Conservation (phyloP, 2,113 vertebrate genomes). For the Corythaixoides concolor region DNA sequence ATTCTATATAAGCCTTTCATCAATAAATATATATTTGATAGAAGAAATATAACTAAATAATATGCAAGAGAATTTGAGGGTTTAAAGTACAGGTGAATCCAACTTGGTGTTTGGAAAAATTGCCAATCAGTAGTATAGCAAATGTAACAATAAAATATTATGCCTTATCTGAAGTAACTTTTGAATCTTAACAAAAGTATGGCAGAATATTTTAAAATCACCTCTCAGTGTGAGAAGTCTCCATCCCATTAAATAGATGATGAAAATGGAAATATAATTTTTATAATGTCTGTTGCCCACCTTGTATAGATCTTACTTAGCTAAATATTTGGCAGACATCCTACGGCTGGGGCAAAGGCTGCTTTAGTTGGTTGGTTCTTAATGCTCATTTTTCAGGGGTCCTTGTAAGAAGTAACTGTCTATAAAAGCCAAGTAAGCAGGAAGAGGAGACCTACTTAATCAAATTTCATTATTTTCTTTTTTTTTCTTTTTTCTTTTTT, state of each 20-base stretch:
- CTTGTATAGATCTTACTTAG: not conserved
- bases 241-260: not conserved
- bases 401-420: not conserved
- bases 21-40: not conserved
- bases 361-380: not conserved
- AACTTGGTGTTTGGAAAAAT: not conserved
- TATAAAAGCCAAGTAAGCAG: not conserved
- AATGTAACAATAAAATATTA: not conserved
- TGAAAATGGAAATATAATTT: not conserved
- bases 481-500: not conserved
- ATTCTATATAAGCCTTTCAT: not conserved
- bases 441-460: not conserved
- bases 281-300: not conserved
- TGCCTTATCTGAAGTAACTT: not conserved
- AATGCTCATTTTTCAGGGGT: not conserved
- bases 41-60: not conserved
- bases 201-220: not conserved
- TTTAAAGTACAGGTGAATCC: not conserved
- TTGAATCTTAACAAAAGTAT: not conserved
- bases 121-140: not conserved
- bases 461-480: too few relatives aligned
- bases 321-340: not conserved
- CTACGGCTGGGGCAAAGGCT: not conserved
- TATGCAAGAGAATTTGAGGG: not conserved
- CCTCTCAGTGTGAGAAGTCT: not conserved